phyloP scores from a whole-genome alignment of 1,140 invertebrate genomes.

The Zaprionus ghesquierei region DNA sequence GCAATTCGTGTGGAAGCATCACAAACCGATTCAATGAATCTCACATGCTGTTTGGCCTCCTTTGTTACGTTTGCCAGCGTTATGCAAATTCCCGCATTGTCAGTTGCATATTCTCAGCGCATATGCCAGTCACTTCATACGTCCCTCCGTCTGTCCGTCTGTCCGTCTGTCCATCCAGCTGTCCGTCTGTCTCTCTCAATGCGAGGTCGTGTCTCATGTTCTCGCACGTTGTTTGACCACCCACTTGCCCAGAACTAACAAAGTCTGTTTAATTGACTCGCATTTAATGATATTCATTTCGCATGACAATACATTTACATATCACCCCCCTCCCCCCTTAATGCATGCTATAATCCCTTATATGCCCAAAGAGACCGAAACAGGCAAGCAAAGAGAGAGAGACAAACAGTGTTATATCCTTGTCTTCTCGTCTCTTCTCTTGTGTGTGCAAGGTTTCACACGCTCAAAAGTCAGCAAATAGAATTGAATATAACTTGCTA shows the following conservation, averaged over 20 bases:
- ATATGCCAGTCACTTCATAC: conserved; percentile 10
- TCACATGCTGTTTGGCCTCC: conserved; percentile 2
- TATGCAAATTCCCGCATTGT: conserved; percentile 34
- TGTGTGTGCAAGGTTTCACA: background rate
- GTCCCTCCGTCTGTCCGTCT: background rate
- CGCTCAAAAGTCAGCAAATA: background rate
- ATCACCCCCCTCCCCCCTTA: background rate
- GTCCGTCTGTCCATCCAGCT: background rate
- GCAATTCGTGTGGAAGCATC: conserved; percentile 12
- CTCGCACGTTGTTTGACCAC: background rate
- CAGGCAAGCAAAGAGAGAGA: too few species aligned
- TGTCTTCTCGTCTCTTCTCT: too few species aligned
- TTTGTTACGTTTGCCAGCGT: conserved; percentile 3
- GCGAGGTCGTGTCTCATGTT: conserved; percentile 28
- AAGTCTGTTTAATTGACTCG: conserved; percentile 34
- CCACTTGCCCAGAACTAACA: conserved; percentile 20
- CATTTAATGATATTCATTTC: conserved; percentile 32
- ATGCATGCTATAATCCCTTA: background rate
- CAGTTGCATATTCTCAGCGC: conserved; percentile 23
- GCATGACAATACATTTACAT: conserved; percentile 5
- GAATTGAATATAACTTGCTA: background rate
- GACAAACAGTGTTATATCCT: background rate
- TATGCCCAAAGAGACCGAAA: background rate
- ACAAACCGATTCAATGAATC: conserved; percentile 15
- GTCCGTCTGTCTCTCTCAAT: background rate